Base-by-base conservation (phyloP, 2,888 invertebrate genomes). In the Beris morrisii region DNA sequence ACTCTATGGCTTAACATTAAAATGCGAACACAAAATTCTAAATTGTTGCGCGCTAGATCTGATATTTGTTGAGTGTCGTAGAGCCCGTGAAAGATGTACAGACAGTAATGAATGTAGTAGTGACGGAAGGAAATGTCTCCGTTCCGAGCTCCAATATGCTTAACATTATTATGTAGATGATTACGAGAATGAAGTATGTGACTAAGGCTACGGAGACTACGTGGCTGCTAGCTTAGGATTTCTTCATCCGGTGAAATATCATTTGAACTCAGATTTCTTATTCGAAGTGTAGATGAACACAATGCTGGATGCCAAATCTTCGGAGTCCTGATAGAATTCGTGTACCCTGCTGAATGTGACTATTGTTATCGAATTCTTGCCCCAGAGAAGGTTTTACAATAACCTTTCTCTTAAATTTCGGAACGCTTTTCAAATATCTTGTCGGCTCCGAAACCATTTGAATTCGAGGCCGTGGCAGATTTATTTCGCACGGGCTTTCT, bases 31-130 rank as follows among this genome's bases (percentile, higher is more conserved):
- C 79, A 79, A 72, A 78, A 79, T 71, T 81, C 79, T 7, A 76
- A 73, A 4, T 77, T 78, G 28, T 73, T 68, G 57, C 76, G 75
- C 3, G 76, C 73, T 57, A 76, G 78, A 52, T 79, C 76, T 32
- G 73, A 70, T 48, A 80, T 76, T 67, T 77, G 78, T n/a, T 79
- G 77, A 4, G 79, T 76, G 72, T 77, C 79, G 61, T 81, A 81
- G 5, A 81, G 73, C 11, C 81, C 81, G 66, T 81, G 81, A 61
- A 81, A 81, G 44, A 79, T 77, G 59, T 79, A 80, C 50, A 81
- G 75, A 70, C 81, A 81, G 72, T 81, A 81, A 70, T 81, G 81
- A 64, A 81, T 79, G 67, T 78, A 80, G n/a, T n/a, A n/a, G 66
- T 80, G 77, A 3, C 79, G 76, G 66, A 76, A 67, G n/a, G 67